These are phyloP conservation scores for Nothocercus julius DNA, from an alignment of 2,113 vertebrate species.

Conservation along the genomic window DNA sequence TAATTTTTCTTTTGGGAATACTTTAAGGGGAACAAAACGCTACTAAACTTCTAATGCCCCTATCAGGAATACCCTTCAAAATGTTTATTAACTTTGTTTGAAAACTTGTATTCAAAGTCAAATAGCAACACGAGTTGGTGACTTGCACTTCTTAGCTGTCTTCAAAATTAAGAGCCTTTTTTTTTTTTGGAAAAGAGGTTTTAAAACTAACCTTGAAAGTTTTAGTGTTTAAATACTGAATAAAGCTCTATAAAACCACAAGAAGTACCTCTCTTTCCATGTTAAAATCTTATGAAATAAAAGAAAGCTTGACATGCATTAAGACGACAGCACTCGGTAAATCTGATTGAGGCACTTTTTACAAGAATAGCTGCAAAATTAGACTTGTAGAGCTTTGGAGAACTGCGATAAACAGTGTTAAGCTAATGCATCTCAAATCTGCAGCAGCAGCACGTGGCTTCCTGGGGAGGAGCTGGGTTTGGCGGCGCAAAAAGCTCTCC, in stretches of 20 bases:
- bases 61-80: neutral
- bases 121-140: neutral
- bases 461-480: neutral
- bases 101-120: neutral
- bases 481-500: neutral
- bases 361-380: neutral
- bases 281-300: neutral
- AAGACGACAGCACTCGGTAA: neutral
- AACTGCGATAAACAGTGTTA: neutral
- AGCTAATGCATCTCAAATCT: neutral
- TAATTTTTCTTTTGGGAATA: no score
- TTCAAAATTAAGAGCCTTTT: neutral
- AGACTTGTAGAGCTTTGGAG: neutral
- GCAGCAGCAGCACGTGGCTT: neutral
- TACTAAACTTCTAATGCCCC: neutral
- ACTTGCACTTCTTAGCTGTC: neutral
- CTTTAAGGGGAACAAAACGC: neutral
- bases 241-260: neutral
- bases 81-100: neutral
- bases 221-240: neutral
- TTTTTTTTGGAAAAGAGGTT: neutral
- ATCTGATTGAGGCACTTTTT: neutral
- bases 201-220: neutral
- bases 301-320: neutral
- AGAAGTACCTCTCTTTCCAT: neutral